Evolutionary conservation across 2,797 vertebrate genomes (phyloP), one percentile per base, ranked within the genome.

Genomic region (Sibirionetta formosa): DNA sequence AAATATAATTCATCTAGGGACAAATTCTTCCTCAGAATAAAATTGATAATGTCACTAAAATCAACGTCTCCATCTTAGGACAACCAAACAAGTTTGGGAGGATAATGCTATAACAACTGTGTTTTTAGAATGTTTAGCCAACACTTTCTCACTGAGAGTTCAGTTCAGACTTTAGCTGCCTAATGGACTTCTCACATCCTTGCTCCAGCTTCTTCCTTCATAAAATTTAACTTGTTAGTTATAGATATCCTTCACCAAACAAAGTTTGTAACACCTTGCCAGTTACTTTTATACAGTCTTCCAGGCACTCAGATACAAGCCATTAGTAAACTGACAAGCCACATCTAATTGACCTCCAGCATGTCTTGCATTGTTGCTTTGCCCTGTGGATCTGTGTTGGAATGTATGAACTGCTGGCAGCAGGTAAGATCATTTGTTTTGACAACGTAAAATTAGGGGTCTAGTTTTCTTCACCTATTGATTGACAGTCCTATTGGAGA

Each of bases 341-440:
- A 42, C n/a, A 75, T n/a, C 48, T 46, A 86, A 27, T 46, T 81
- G 80, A 86, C 40, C n/a, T 83, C 57, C 2, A 3, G 26, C 22
- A n/a, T 27, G 53, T 35, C 27, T 94, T 81, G 36, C 38, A 16
- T 15, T 61, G 31, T 38, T 93, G 64, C 8, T 90, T 92, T 83
- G 27, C 29, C 54, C 53, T 26, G 1, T n/a, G 26, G 18, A 53
- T 86, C 78, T 91, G 57, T 70, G 65, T 75, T 88, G 76, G 83
- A 90, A 83, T 1, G 1, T 0, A 5, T 66, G 61, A 88, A 65
- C 24, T 75, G 24, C 65, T 86, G 69, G 26, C 13, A 91, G 72
- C 80, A 94, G 51, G 53, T 31, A 68, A 91, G 68, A 73, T 85
- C 0, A 68, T 94, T 91, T 86, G 17, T 85, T 94, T 82, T 42